Conservation (phyloP, 2,113 vertebrate species). For the Pteronura brasiliensis region DNA sequence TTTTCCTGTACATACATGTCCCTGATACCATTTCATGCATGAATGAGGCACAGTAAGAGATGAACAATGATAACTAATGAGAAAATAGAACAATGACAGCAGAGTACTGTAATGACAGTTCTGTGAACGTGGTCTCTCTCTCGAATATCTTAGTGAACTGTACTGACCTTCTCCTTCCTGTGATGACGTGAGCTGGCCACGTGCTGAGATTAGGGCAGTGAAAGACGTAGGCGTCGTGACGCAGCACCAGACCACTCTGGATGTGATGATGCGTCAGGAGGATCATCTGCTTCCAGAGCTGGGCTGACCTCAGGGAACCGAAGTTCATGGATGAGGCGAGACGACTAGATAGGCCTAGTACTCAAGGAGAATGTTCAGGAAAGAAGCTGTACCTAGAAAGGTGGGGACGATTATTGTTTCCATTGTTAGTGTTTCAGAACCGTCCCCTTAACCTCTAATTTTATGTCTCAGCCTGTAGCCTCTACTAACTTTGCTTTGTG, state of each 20-base stretch:
- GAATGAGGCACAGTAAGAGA: not conserved
- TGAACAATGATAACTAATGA: not conserved
- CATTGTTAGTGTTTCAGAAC: not conserved
- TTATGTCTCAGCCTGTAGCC: not conserved
- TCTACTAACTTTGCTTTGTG: not conserved
- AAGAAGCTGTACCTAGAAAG: not conserved
- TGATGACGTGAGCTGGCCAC: not conserved
- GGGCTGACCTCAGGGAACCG: not conserved
- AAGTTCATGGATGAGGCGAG: not conserved
- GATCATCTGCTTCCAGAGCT: not conserved
- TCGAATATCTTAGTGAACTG: too few species aligned
- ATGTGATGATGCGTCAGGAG: not conserved
- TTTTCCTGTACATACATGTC: not conserved
- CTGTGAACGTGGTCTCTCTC: too few species aligned
- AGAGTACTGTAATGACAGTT: too few species aligned
- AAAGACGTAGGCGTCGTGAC: not conserved
- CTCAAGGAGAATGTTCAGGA: not conserved
- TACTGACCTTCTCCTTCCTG: too few species aligned
- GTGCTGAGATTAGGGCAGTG: not conserved
- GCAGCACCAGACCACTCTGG: not conserved
- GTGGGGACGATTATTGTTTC: not conserved
- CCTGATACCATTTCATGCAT: not conserved
- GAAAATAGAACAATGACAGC: not conserved
- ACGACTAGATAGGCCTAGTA: not conserved
- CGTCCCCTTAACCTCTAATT: not conserved